Evolutionary conservation across 1,140 invertebrate genomes (phyloP).

Genomic region (Aphelenchoides fujianensis): DNA sequence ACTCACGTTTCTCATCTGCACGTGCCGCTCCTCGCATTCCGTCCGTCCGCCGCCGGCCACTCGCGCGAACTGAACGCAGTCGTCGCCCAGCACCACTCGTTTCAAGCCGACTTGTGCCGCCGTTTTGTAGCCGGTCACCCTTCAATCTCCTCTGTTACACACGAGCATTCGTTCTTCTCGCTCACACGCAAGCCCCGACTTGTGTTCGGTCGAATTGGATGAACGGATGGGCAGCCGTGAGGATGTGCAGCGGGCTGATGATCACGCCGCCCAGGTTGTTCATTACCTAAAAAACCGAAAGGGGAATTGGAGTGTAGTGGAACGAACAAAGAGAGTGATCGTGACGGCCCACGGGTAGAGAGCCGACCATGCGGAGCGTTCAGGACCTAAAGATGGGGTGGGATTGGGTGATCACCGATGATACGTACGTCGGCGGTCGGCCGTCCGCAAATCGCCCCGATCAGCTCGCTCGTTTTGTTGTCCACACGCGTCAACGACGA

Average conservation of each 20-base stretch:
- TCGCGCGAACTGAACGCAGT: conserved; percentile 28
- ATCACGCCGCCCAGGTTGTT: conserved; percentile 30
- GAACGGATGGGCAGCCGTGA: conserved; percentile 29
- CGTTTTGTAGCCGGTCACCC: conserved; percentile 13
- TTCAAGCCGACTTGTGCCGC: neutral
- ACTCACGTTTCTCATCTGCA: neutral
- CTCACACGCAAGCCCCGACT: conserved; percentile 19
- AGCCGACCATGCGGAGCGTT: neutral
- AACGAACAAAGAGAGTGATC: conserved; percentile 25
- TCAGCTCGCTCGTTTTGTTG: neutral
- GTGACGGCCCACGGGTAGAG: conserved; percentile 31
- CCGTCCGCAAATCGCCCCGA: neutral
- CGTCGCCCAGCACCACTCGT: conserved; percentile 32
- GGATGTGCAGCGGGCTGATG: conserved; percentile 28
- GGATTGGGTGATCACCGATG: conserved; percentile 29
- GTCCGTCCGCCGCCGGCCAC: neutral
- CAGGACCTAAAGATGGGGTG: conserved; percentile 31
- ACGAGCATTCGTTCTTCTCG: neutral
- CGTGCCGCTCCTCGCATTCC: neutral
- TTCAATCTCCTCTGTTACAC: no score
- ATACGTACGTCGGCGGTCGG: conserved; percentile 5
- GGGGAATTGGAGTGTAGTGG: conserved; percentile 30
- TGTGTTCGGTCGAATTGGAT: neutral
- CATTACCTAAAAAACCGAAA: conserved; percentile 16
- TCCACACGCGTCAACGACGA: neutral